Conservation (phyloP, 2,797 vertebrate species). For the Danio tinwini region DNA sequence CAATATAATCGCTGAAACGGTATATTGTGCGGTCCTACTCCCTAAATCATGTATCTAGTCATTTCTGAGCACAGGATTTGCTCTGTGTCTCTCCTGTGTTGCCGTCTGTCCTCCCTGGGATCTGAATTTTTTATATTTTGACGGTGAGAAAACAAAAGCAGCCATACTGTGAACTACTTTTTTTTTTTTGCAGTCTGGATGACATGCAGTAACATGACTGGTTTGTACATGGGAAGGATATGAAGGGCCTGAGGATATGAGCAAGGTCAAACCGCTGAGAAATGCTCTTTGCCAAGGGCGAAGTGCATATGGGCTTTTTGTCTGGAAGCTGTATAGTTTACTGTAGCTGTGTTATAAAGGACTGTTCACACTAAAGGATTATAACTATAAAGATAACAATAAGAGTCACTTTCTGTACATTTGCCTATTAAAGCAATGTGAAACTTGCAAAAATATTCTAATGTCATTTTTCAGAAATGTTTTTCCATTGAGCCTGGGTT, state of each 20-base stretch:
- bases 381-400: no score
- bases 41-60: conserved; percentile 30
- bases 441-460: neutral
- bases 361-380: no score
- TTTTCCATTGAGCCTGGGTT: neutral
- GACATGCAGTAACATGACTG: conserved; percentile 14
- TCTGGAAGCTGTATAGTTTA: neutral
- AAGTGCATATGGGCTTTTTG: conserved; percentile 1
- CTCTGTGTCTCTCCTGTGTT: neutral
- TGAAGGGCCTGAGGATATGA: conserved; percentile 21
- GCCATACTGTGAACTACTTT: neutral
- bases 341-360: neutral
- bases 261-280: conserved; percentile 34
- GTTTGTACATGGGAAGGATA: conserved; percentile 1
- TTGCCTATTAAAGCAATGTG: neutral
- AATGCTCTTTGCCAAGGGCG: neutral
- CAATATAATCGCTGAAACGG: no score
- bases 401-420: neutral
- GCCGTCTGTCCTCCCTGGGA: neutral
- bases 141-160: neutral
- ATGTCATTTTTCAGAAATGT: neutral
- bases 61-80: neutral
- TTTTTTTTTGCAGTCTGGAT: neutral
- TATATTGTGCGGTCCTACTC: no score
- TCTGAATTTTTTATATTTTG: neutral